Evolutionary conservation across 2,888 invertebrate species (phyloP).

Genomic region (Seira musarum): DNA sequence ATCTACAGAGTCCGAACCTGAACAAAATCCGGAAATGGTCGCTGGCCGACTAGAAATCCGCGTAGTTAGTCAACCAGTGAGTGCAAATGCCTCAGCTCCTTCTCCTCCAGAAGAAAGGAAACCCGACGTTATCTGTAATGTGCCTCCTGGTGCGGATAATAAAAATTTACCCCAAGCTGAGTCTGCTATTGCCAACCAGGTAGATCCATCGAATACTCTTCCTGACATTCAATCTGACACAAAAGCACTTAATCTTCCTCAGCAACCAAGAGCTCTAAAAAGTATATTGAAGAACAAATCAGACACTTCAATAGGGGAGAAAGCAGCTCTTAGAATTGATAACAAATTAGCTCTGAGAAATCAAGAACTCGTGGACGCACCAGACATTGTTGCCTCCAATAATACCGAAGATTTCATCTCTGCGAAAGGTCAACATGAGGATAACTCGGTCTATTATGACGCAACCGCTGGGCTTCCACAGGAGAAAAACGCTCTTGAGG

Average conservation of each 20-base stretch:
- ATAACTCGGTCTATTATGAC: conserved; percentile 68
- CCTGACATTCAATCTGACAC: conserved; percentile 41
- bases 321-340: conserved; percentile 61
- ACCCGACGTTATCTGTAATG: conserved; percentile 51
- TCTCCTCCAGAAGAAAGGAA: conserved; percentile 22
- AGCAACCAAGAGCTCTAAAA: conserved; percentile 67
- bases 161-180: conserved; percentile 35
- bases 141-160: conserved; percentile 46
- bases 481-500: conserved; percentile 61
- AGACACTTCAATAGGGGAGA: conserved; percentile 68
- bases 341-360: conserved; percentile 57
- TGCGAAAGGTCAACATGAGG: conserved; percentile 60
- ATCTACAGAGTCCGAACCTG: conserved; percentile 56
- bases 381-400: conserved; percentile 40
- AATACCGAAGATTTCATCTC: conserved; percentile 56
- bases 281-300: conserved; percentile 70
- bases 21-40: conserved; percentile 68
- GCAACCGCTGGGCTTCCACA: conserved; percentile 66
- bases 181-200: conserved; percentile 38
- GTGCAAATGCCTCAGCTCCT: background rate
- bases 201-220: conserved; percentile 9
- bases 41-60: conserved; percentile 85
- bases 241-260: conserved; percentile 24
- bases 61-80: conserved; percentile 73
- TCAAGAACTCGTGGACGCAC: conserved; percentile 41